Evolutionary conservation across 2,113 vertebrate genomes (phyloP).

Genomic region (Melanotaenia duboulayi): DNA sequence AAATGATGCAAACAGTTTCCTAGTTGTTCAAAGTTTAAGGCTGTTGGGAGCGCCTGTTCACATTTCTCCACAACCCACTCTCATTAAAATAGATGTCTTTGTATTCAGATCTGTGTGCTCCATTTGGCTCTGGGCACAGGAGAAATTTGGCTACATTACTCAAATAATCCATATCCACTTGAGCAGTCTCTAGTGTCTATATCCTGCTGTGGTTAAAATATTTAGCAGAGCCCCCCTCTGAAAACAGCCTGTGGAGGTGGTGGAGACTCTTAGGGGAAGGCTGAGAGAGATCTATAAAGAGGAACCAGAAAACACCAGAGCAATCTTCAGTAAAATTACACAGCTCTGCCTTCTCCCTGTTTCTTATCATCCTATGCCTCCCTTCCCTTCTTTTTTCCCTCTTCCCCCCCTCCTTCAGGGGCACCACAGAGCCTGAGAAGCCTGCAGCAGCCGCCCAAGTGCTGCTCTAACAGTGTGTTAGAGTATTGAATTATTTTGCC

Average conservation of each 20-base stretch:
- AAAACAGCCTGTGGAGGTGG: not conserved
- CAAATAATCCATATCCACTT: slow-evolving; percentile 42
- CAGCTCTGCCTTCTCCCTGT: slow-evolving; percentile 9
- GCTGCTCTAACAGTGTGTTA: slow-evolving; percentile 21
- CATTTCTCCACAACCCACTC: slow-evolving; percentile 23
- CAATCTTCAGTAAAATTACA: slow-evolving; percentile 4
- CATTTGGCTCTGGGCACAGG: slow-evolving; percentile 3
- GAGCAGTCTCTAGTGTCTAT: slow-evolving; percentile 21
- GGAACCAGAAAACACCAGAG: slow-evolving; percentile 18
- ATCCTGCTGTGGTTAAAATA: slow-evolving; percentile 22
- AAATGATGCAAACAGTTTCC: not conserved
- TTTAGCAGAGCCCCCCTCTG: not conserved
- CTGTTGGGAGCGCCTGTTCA: slow-evolving; percentile 25
- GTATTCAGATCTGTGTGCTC: slow-evolving; percentile 22
- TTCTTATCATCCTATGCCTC: slow-evolving; percentile 3
- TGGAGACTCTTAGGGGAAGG: slow-evolving; percentile 6
- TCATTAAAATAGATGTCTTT: slow-evolving; percentile 44
- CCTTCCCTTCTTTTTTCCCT: not conserved
- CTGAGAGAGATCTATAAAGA: slow-evolving; percentile 36
- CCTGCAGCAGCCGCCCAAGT: slow-evolving; percentile 8
- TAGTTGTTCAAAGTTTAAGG: slow-evolving; percentile 26
- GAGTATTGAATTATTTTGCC: slow-evolving; percentile 55
- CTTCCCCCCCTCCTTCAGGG: not conserved
- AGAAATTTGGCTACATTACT: slow-evolving; percentile 7
- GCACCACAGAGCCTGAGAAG: slow-evolving; percentile 21